Percentiles rank a stretch among this genome's conserved stretches.
Evolutionary conservation across 2,113 vertebrate genomes (phyloP).

Genomic region (Trogon melanurus): DNA sequence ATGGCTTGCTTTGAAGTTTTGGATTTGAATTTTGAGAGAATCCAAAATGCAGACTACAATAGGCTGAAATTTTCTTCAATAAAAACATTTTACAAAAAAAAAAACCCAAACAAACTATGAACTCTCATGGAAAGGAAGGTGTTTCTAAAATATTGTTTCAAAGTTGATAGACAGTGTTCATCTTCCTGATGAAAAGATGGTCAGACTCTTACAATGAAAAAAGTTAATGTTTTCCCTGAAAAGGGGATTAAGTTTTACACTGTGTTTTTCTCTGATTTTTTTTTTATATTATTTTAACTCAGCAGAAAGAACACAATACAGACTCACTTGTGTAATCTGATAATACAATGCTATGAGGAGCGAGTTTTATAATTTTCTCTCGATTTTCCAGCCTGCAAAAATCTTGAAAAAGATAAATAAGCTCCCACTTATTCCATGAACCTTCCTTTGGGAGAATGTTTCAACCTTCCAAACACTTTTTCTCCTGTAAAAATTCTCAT

Average conservation of each 20-base stretch:
- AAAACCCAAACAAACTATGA: not conserved
- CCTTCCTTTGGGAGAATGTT: not conserved
- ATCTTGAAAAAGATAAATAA: not conserved
- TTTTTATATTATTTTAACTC: not conserved
- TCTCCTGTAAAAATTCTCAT: not conserved
- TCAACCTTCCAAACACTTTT: not conserved
- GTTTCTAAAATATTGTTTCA: not conserved
- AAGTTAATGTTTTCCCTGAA: not conserved
- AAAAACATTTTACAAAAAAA: not conserved
- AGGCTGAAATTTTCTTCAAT: slow-evolving; percentile 26
- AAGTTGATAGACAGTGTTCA: not conserved
- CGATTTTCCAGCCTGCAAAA: not conserved
- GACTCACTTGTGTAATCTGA: not conserved
- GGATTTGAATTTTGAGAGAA: not conserved
- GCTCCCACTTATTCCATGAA: not conserved
- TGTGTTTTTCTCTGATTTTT: not conserved
- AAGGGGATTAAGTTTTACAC: not conserved
- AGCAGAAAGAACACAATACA: not conserved
- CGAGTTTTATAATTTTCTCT: not conserved
- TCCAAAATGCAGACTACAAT: not conserved
- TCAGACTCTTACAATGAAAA: not conserved
- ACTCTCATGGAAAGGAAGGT: not conserved
- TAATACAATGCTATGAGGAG: not conserved
- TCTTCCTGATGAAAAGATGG: not conserved
- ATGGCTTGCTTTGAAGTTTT: slow-evolving; percentile 44